Evolutionary conservation across 1,140 invertebrate genomes (phyloP).

Genomic region (Zaprionus taronus): DNA sequence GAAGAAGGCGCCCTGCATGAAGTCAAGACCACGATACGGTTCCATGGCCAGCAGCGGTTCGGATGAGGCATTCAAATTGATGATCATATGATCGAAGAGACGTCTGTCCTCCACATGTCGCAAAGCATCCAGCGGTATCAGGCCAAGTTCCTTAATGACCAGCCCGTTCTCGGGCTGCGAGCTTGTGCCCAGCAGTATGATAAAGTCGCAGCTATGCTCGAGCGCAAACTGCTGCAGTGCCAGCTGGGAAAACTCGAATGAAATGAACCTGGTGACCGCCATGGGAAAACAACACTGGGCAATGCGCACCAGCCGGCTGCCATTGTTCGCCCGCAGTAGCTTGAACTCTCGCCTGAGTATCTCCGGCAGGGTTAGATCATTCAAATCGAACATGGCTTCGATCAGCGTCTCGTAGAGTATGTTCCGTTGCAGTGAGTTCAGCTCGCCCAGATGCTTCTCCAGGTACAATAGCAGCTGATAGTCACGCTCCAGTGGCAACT

Average conservation of each 20-base stretch:
- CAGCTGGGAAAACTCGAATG: constrained; percentile 77
- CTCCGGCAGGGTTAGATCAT: constrained; percentile 79
- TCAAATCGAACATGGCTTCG: constrained; percentile 86
- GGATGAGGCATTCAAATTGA: constrained; percentile 42
- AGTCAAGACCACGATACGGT: constrained; percentile 50
- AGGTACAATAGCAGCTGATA: constrained; percentile 33
- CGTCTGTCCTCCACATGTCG: constrained; percentile 81
- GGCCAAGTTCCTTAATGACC: constrained; percentile 38
- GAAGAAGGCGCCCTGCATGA: constrained; percentile 82
- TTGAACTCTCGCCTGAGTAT: constrained; percentile 85
- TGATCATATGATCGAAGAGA: constrained; percentile 52
- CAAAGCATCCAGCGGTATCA: constrained; percentile 47
- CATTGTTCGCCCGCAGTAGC: constrained; percentile 84
- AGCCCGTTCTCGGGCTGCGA: constrained; percentile 44
- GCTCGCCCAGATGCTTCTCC: constrained; percentile 85
- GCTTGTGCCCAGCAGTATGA: constrained; percentile 85
- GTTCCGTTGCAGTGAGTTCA: constrained; percentile 54
- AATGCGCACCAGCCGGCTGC: constrained; percentile 86
- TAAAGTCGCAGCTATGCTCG: constrained; percentile 76
- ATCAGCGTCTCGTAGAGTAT: constrained; percentile 85
- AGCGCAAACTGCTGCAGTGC: constrained; percentile 85
- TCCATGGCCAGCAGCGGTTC: constrained; percentile 41
- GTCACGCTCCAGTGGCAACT: constrained; percentile 84
- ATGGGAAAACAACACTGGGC: constrained; percentile 86
- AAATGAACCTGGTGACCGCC: constrained; percentile 85